Evolutionary conservation across 2,113 vertebrate genomes (phyloP).

Genomic region (Calyptomena viridis): DNA sequence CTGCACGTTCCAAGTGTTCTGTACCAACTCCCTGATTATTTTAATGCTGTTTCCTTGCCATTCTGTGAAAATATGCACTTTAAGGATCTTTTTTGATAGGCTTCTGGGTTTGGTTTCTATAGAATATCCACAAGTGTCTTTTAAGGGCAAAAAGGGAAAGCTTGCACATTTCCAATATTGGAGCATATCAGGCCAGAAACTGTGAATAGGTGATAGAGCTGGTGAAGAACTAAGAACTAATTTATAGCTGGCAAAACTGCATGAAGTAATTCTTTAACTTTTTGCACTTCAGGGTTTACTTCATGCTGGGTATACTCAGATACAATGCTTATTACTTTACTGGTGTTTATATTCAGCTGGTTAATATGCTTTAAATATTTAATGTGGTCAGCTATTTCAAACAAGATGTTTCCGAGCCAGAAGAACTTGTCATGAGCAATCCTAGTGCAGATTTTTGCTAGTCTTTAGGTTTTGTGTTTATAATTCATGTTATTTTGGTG

Average conservation of each 20-base stretch:
- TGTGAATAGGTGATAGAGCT: background rate
- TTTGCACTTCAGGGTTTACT: background rate
- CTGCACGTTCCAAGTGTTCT: background rate
- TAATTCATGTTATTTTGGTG: background rate
- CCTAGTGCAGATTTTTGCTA: background rate
- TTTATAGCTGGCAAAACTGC: background rate
- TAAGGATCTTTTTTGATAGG: background rate
- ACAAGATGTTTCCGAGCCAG: background rate
- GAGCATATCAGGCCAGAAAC: background rate
- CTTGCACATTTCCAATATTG: background rate
- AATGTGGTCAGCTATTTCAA: background rate
- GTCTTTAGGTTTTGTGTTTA: background rate
- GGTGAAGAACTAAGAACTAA: background rate
- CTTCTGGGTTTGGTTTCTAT: background rate
- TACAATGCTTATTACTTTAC: background rate
- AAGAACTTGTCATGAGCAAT: background rate
- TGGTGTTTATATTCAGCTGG: background rate
- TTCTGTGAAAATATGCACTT: background rate
- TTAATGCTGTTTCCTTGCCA: background rate
- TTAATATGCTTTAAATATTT: background rate
- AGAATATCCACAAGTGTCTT: background rate
- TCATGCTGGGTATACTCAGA: background rate
- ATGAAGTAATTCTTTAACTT: background rate
- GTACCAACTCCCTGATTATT: background rate
- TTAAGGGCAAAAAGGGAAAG: background rate